Evolutionary conservation across 2,113 vertebrate species (phyloP).

Genomic region (Neotragus pygmaeus): DNA sequence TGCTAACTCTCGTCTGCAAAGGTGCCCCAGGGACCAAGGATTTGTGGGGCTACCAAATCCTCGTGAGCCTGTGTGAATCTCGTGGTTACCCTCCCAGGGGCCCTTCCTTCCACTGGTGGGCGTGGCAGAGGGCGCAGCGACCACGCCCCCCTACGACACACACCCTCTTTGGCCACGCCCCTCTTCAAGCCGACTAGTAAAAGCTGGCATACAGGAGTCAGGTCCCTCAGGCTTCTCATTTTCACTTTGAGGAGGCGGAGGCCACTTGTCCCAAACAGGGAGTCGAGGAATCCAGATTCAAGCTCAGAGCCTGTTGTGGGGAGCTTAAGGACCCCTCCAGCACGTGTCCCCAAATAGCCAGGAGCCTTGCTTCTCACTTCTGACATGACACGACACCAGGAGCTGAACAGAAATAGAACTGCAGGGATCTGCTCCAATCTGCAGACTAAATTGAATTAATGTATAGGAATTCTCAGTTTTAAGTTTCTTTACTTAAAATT

Average conservation of each 20-base stretch:
- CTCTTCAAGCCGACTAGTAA: too few relatives aligned
- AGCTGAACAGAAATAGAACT: not conserved
- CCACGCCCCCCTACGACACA: not conserved
- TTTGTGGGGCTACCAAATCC: not conserved
- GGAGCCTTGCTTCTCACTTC: not conserved
- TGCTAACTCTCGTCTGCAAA: not conserved
- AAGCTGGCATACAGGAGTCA: too few relatives aligned
- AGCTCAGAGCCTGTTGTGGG: not conserved
- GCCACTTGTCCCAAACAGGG: rapidly evolving
- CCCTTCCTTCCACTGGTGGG: rapidly evolving
- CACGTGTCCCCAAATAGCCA: not conserved
- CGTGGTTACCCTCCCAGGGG: not conserved
- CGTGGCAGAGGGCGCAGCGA: not conserved
- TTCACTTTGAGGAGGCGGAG: not conserved
- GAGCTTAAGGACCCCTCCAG: not conserved
- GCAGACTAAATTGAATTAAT: not conserved
- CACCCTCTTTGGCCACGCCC: not conserved
- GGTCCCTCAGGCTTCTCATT: not conserved
- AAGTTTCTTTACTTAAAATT: not conserved
- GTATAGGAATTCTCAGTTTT: not conserved
- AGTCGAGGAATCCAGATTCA: not conserved
- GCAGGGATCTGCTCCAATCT: not conserved
- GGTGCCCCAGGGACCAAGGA: not conserved
- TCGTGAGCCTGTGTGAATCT: not conserved
- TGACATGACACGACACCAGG: not conserved